A percentile compares a stretch with the other conserved stretches of the same genome.
Evolutionary conservation across 2,797 vertebrate genomes (phyloP).

Genomic region (Pogonophryne albipinna): DNA sequence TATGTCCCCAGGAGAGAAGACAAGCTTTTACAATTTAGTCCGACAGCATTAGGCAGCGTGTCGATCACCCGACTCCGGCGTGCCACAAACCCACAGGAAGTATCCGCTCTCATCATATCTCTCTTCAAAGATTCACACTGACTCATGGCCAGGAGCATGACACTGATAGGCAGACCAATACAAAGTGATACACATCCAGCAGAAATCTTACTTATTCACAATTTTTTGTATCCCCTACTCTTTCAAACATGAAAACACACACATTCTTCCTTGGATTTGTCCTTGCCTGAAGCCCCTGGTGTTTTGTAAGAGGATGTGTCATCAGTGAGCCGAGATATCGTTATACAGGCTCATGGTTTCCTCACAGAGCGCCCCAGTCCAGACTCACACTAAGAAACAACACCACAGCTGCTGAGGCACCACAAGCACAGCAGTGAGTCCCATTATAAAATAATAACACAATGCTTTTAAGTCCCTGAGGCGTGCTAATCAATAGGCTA

Average conservation of each 20-base stretch:
- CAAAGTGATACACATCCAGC: conserved; percentile 18
- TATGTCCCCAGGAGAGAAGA: conserved; percentile 57
- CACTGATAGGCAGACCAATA: conserved; percentile 36
- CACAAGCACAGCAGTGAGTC: conserved; percentile 29
- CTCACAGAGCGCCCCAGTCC: conserved; percentile 21
- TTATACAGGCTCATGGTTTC: conserved; percentile 53
- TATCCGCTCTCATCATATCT: conserved; percentile 69
- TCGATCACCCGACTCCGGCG: conserved; percentile 68
- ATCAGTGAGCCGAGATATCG: conserved; percentile 38
- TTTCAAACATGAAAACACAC: conserved; percentile 8
- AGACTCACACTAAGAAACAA: conserved; percentile 38
- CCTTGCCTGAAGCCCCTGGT: conserved; percentile 45
- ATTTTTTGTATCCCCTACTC: neutral
- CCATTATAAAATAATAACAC: conserved; percentile 42
- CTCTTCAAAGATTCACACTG: conserved; percentile 34
- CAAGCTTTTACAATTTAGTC: conserved; percentile 71
- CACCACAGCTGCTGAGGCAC: conserved; percentile 19
- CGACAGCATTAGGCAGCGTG: conserved; percentile 73
- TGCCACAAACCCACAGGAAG: conserved; percentile 71
- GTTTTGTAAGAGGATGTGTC: conserved; percentile 36
- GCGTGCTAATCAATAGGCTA: conserved; percentile 55
- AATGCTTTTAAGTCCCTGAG: conserved; percentile 41
- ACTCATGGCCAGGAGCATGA: conserved; percentile 16
- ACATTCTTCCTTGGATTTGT: conserved; percentile 25
- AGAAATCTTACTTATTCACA: conserved; percentile 25